Evolutionary conservation across 2,888 invertebrate genomes (phyloP).

Genomic region (Chouioia cunea): DNA sequence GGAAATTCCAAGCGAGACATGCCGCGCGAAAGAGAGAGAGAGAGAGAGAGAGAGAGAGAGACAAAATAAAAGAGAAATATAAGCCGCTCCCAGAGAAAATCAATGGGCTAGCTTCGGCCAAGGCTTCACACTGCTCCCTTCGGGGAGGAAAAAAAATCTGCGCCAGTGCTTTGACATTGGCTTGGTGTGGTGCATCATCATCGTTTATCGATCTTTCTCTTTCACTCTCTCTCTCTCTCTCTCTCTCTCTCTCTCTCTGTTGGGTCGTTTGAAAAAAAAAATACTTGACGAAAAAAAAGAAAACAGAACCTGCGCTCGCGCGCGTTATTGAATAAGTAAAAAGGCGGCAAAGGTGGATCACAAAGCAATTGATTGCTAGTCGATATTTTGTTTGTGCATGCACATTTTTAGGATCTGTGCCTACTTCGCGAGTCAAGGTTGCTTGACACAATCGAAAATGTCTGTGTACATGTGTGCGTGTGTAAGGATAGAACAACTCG

Average conservation of each 20-base stretch:
- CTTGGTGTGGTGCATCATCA: slow-evolving; percentile 17
- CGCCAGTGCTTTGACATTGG: not conserved
- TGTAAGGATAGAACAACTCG: no score
- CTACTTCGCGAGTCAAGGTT: no score
- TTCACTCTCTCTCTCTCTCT: slow-evolving; percentile 14
- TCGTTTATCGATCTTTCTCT: slow-evolving; percentile 14
- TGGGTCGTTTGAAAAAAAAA: not conserved
- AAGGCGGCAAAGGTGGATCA: no score
- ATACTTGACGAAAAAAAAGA: not conserved
- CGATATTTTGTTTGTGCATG: no score
- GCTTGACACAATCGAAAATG: no score
- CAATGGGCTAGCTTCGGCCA: no score
- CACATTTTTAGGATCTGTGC: no score
- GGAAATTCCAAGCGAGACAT: slow-evolving; percentile 9
- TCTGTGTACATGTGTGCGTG: no score
- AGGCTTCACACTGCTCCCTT: no score
- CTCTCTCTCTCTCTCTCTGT: slow-evolving; percentile 30
- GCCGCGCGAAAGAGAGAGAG: not conserved
- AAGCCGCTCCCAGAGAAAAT: slow-evolving; percentile 9
- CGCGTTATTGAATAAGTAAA: not conserved
- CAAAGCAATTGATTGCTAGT: no score
- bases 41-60: slow-evolving; percentile 15
- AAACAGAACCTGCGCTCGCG: slow-evolving; percentile 3
- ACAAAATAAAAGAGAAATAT: slow-evolving; percentile 3
- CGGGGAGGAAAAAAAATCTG: slow-evolving; percentile 1